Percentiles rank a stretch among this genome's conserved stretches.
Conservation (phyloP, 2,797 vertebrate species). For the Crax fasciolata region DNA sequence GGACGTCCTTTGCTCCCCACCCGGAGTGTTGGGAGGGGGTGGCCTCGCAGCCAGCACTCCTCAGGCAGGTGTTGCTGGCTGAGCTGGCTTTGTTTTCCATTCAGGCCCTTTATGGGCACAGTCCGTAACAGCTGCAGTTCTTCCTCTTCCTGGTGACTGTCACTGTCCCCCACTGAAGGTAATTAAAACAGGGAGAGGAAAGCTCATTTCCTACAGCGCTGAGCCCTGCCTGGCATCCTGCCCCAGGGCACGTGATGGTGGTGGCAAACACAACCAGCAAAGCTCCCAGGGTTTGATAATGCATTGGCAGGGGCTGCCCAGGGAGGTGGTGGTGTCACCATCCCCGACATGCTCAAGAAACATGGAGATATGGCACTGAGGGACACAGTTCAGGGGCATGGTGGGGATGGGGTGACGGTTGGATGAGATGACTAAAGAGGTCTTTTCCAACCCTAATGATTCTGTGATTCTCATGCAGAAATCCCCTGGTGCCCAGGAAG, state of each 20-base stretch:
- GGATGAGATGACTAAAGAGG: background rate
- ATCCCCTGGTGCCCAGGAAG: fast-evolving
- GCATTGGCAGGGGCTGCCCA: no score
- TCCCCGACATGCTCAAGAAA: no score
- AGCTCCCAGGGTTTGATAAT: background rate
- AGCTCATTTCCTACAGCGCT: fast-evolving
- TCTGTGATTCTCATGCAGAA: background rate
- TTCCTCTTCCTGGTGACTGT: background rate
- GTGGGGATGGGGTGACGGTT: no score
- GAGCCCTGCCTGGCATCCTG: background rate
- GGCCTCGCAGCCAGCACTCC: background rate
- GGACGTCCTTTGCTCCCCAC: background rate
- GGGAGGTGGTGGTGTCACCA: no score
- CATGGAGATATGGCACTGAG: no score
- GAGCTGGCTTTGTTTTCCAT: background rate
- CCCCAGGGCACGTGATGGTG: fast-evolving
- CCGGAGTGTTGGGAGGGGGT: fast-evolving
- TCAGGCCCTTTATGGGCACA: background rate
- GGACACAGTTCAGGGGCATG: no score
- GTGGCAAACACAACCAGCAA: fast-evolving
- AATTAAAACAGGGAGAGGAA: background rate
- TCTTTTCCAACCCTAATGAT: background rate
- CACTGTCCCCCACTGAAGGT: background rate
- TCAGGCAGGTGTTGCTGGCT: background rate
- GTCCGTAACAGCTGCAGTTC: background rate